phyloP scores from a whole-genome alignment of 2,113 vertebrate species.

The Ceuthmochares aereus region DNA sequence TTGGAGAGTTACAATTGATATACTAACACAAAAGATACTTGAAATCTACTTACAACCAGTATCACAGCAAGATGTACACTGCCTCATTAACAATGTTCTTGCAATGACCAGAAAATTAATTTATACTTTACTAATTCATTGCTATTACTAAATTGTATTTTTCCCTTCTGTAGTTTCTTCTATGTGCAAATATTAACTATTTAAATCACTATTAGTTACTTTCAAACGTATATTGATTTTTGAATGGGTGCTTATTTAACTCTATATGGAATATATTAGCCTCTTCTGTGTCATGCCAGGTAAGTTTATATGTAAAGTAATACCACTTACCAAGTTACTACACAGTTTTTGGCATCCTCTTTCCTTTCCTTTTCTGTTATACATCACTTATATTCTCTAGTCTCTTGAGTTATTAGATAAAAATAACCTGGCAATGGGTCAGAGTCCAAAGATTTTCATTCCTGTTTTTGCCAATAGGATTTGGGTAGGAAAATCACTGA shows the following conservation, averaged over 20 bases:
- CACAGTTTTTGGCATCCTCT: background rate
- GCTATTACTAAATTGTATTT: background rate
- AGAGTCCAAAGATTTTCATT: background rate
- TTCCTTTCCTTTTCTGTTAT: background rate
- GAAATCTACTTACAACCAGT: background rate
- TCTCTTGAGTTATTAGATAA: background rate
- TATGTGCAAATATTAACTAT: background rate
- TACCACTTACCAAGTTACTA: background rate
- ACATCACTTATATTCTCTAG: background rate
- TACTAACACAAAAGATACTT: background rate
- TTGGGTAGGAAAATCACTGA: background rate
- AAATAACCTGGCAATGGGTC: background rate
- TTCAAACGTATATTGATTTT: background rate
- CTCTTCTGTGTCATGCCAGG: background rate
- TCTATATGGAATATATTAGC: background rate
- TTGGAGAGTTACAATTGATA: background rate
- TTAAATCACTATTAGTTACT: background rate
- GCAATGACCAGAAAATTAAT: background rate
- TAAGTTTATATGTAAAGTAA: background rate
- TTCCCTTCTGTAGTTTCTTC: background rate
- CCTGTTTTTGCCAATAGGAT: background rate
- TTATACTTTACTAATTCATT: background rate
- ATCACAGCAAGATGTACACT: background rate
- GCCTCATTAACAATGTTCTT: background rate
- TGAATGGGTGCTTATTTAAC: background rate